phyloP scores from a whole-genome alignment of 2,113 vertebrate genomes.

The Thinocorus orbignyianus region DNA sequence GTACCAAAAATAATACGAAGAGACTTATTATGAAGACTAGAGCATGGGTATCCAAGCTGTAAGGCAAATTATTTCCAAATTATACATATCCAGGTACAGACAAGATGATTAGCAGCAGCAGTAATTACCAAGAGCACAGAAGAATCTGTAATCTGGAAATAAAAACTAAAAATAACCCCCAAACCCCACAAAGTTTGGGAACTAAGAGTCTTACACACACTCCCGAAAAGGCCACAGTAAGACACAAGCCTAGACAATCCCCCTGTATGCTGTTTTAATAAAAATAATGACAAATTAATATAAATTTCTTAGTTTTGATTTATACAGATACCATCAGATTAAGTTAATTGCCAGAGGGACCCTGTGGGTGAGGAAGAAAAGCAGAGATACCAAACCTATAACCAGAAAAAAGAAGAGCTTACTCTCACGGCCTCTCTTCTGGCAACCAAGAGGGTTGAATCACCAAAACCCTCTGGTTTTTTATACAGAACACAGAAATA shows the following conservation, averaged over 20 bases:
- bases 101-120: background rate
- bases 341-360: background rate
- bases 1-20: fast-evolving
- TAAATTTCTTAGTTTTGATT: background rate
- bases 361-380: background rate
- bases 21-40: fast-evolving
- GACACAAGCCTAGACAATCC: fast-evolving
- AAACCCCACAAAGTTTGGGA: background rate
- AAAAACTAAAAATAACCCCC: background rate
- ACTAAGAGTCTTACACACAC: background rate
- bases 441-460: background rate
- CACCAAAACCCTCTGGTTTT: background rate
- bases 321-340: background rate
- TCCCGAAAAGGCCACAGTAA: background rate
- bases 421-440: background rate
- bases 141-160: background rate
- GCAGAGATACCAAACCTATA: background rate
- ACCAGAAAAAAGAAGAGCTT: background rate
- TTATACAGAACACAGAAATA: background rate
- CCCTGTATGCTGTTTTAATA: background rate
- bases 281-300: background rate
- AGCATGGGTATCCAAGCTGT: background rate
- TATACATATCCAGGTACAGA: fast-evolving
- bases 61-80: background rate
- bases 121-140: background rate